Base-by-base conservation (phyloP, 2,888 invertebrate genomes). In the Gasteruption jaculator region DNA sequence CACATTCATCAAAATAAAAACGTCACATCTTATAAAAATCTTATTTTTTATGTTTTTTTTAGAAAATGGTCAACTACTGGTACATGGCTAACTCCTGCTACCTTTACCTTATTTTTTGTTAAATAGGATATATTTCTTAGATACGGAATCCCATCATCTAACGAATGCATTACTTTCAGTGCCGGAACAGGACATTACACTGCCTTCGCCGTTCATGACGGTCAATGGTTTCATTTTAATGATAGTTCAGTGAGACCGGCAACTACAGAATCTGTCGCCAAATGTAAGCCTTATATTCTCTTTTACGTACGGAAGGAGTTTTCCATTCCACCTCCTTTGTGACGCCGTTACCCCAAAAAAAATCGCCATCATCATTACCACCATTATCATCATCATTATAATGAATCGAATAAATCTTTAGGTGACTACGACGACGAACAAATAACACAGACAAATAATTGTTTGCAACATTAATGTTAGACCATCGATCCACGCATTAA, bases 171-270 rank as follows among this genome's bases (percentile, higher is more conserved):
- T 31, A 11, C 20, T 74, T 74, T 15, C 73, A 87, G 88, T 15
- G 85, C 86, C 38, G 86, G 85, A 1, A 87, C 86, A 22, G 90
- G 90, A 22, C 89, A 90, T 71, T 90, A 90, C 74, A 88, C 89
- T 41, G 83, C 89, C 47, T 89, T 86, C 72, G 88, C 87, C 32
- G 80, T 82, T 54, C 85, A 86, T 74, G 85, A 85, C 54, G 81
- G 81, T 34, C 81, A 82, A 53, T 90, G 89, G 90, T 85, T 85
- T 73, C 87, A 88, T 71, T 90, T 88, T 76, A 88, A 90, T 74
- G 90, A 90, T 73, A 85, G 86, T 58, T 80, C 82, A 1, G 89
- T 90, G n/a, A 79, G 86, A 24, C 77, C 80, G 15, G 77, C 82
- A 31, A 81, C 81, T 54, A 75, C 76, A 14, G 75, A 76, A 29